These are phyloP conservation scores for Chaitophorus viminalis DNA, from an alignment of 2,888 invertebrate genomes.

Conservation along the genomic window DNA sequence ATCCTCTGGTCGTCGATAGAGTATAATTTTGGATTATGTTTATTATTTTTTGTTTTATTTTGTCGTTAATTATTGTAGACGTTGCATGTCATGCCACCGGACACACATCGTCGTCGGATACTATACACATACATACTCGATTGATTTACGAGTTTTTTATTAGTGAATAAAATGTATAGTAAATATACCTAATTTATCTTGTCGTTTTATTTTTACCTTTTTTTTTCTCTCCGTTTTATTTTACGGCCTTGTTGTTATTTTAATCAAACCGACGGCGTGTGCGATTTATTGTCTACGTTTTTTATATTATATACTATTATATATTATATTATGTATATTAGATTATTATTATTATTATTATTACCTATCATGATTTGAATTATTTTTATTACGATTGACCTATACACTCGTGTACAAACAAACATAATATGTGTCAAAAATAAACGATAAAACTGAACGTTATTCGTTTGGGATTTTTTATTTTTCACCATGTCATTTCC, in stretches of 20 bases:
- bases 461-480: background rate
- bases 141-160: slow-evolving; percentile 47
- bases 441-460: slow-evolving; percentile 18
- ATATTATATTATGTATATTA: background rate
- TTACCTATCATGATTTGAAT: slow-evolving; percentile 14
- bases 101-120: too few species aligned
- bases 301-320: background rate
- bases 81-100: background rate
- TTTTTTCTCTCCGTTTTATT: slow-evolving; percentile 11
- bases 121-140: background rate
- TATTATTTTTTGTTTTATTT: background rate
- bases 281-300: slow-evolving; percentile 37
- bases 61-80: slow-evolving; percentile 8
- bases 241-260: slow-evolving; percentile 40
- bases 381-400: slow-evolving; percentile 36
- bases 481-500: too few species aligned
- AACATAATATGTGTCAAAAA: slow-evolving; percentile 42
- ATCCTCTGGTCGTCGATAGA: background rate
- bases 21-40: background rate
- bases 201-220: background rate
- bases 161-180: background rate
- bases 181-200: background rate
- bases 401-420: slow-evolving; percentile 39
- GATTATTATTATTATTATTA: slow-evolving; percentile 29
- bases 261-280: slow-evolving; percentile 5